Percentiles rank a stretch among this genome's conserved stretches.
Evolutionary conservation across 2,797 vertebrate species (phyloP).

Genomic region (Siniperca undulata): DNA sequence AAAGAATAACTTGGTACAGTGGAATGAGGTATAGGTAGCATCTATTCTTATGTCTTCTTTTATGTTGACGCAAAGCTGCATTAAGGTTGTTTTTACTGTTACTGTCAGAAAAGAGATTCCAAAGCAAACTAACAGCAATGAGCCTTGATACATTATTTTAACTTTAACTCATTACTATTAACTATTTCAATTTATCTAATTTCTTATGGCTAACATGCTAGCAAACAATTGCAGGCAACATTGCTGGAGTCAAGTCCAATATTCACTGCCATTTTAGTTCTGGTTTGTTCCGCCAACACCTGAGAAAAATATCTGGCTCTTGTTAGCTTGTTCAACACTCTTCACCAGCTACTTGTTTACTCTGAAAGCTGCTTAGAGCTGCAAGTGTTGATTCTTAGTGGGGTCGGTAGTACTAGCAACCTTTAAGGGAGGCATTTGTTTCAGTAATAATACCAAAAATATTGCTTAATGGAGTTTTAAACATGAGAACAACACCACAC

Average conservation of each 20-base stretch:
- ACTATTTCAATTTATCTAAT: neutral
- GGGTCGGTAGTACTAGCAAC: neutral
- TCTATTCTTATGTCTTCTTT: neutral
- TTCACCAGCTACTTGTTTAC: neutral
- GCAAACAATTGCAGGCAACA: neutral
- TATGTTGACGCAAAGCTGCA: neutral
- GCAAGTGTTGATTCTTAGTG: constrained; percentile 1
- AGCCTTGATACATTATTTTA: neutral
- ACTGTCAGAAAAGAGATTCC: neutral
- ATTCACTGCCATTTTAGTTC: neutral
- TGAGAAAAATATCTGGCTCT: neutral
- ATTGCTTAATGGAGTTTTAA: constrained; percentile 22
- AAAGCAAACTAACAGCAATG: neutral
- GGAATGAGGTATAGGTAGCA: neutral
- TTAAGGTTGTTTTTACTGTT: neutral
- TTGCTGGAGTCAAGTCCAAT: neutral
- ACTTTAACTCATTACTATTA: neutral
- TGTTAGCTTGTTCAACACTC: neutral
- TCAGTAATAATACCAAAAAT: neutral
- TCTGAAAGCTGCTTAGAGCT: constrained; percentile 1
- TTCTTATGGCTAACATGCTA: neutral
- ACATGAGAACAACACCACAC: neutral
- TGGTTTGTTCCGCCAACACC: neutral
- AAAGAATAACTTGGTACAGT: neutral
- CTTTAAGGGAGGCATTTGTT: constrained; percentile 1